Evolutionary conservation across 2,113 vertebrate genomes (phyloP).

Genomic region (Chinchilla lanigera): DNA sequence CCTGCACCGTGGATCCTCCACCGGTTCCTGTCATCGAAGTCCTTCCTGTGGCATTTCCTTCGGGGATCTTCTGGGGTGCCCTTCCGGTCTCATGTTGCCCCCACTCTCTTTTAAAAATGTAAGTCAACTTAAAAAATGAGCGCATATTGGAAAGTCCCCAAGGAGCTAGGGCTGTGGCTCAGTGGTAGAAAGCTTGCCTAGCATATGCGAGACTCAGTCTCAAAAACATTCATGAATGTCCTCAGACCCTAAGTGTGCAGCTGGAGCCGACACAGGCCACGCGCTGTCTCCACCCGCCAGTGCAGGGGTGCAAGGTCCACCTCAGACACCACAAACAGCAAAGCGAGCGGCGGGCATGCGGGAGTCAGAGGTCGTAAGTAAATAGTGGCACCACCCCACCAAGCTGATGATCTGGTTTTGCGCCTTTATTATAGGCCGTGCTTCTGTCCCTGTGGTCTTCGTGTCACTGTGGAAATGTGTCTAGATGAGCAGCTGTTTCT

Average conservation of each 20-base stretch:
- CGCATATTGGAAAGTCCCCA: neutral
- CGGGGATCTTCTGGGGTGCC: neutral
- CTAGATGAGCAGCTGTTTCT: neutral
- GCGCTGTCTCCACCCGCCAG: neutral
- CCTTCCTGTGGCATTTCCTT: neutral
- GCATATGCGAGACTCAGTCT: neutral
- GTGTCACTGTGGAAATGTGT: neutral
- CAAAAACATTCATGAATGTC: neutral
- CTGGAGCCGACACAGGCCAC: neutral
- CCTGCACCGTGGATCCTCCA: too few species aligned
- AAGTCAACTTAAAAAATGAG: neutral
- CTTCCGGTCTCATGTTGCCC: neutral
- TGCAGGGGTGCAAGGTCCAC: neutral
- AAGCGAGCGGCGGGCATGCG: neutral
- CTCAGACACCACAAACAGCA: neutral
- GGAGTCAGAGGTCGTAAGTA: neutral
- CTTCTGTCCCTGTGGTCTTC: neutral
- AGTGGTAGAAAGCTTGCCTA: neutral
- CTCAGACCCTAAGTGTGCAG: neutral
- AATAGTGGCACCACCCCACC: neutral
- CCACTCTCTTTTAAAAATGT: neutral
- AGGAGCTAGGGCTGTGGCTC: neutral
- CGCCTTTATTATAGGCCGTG: neutral
- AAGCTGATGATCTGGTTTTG: neutral
- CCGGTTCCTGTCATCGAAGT: neutral